A percentile compares a stretch with the other conserved stretches of the same genome.
phyloP scores from a whole-genome alignment of 1,140 invertebrate genomes.

The Hylyphantes graminicola region DNA sequence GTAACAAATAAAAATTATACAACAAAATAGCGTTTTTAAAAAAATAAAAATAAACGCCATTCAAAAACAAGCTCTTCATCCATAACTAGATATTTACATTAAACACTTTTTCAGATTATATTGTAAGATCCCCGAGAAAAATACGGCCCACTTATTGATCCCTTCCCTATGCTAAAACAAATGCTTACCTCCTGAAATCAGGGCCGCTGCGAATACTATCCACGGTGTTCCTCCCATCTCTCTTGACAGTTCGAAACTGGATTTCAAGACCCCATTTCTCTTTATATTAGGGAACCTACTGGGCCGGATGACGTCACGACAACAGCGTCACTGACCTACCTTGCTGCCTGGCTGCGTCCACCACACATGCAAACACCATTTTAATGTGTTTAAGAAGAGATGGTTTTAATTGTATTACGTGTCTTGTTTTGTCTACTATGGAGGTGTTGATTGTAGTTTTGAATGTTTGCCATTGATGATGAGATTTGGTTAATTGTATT shows the following conservation, averaged over 20 bases:
- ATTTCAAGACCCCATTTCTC: slow-evolving; percentile 37
- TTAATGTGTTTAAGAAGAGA: too few species aligned
- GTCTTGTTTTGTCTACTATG: too few species aligned
- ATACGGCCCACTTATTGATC: not conserved
- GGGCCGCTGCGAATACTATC: slow-evolving; percentile 24
- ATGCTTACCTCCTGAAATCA: slow-evolving; percentile 34
- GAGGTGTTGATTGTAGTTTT: too few species aligned
- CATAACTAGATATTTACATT: not conserved
- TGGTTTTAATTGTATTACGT: too few species aligned
- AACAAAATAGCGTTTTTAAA: not conserved
- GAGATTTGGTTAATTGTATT: too few species aligned
- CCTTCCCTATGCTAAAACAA: not conserved
- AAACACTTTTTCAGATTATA: not conserved
- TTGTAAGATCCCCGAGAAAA: not conserved
- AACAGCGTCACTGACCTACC: slow-evolving; percentile 44
- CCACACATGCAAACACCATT: too few species aligned
- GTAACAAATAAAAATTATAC: too few species aligned
- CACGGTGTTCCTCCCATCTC: slow-evolving; percentile 39
- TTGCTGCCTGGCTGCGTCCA: not conserved
- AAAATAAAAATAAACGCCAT: not conserved
- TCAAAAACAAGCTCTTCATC: not conserved
- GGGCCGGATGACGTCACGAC: slow-evolving; percentile 2
- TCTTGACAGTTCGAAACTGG: slow-evolving; percentile 32
- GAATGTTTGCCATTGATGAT: too few species aligned
- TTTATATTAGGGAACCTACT: slow-evolving; percentile 42